A percentile compares a stretch with the other conserved stretches of the same genome.
phyloP scores from a whole-genome alignment of 37 sponge, comb jelly and placozoan species.

The Amphimedon queenslandica region DNA sequence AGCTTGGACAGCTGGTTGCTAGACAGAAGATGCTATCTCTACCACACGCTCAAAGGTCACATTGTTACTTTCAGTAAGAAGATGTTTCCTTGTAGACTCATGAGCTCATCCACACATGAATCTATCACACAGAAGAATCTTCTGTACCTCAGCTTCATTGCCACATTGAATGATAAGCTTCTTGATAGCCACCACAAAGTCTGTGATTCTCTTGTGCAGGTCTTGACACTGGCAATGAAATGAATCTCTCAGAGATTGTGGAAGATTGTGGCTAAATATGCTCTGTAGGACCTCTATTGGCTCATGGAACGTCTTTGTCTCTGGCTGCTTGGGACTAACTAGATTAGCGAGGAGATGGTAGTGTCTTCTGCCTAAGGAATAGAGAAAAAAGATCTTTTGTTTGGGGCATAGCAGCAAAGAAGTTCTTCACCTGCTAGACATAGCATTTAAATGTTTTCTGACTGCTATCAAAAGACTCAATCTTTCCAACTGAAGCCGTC shows the following conservation, averaged over 20 bases:
- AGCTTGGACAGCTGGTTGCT: background rate
- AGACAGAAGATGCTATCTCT: background rate
- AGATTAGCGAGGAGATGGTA: background rate
- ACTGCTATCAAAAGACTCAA: background rate
- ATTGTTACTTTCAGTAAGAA: background rate
- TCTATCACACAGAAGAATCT: background rate
- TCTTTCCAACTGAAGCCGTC: background rate
- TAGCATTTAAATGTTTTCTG: background rate
- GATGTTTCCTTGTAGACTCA: background rate
- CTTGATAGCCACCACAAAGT: background rate
- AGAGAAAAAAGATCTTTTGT: background rate
- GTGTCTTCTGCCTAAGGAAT: background rate
- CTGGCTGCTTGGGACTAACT: background rate
- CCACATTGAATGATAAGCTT: background rate
- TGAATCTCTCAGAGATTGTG: background rate
- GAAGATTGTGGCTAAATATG: background rate
- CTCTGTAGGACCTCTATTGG: background rate
- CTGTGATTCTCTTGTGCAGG: background rate
- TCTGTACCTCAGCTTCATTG: background rate
- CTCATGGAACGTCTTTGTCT: background rate
- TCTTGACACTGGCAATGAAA: background rate
- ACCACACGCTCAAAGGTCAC: background rate
- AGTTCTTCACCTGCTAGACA: background rate
- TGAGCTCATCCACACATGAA: background rate
- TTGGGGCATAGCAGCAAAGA: background rate